Conservation (phyloP, 2,888 invertebrate genomes). For the Thalpophila matura region DNA sequence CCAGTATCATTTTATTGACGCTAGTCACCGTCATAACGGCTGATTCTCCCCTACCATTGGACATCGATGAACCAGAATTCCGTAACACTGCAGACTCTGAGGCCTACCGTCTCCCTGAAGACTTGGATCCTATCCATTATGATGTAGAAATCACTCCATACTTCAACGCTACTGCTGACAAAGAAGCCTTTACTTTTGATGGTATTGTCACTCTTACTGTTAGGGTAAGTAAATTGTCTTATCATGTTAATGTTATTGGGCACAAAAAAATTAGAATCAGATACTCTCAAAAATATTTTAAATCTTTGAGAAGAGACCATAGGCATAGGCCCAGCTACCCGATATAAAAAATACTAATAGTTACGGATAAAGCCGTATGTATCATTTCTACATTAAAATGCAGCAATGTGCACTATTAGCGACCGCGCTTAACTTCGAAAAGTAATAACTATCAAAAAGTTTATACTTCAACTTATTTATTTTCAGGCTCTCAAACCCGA, state of each 20-base stretch:
- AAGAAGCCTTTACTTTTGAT: slow-evolving; percentile 83
- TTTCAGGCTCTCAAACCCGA: slow-evolving; percentile 74
- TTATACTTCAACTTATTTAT: slow-evolving; percentile 3
- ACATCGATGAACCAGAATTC: slow-evolving; percentile 63
- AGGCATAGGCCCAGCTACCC: too few relatives aligned
- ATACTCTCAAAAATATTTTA: too few relatives aligned
- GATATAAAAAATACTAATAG: too few relatives aligned
- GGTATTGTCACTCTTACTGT: slow-evolving; percentile 83
- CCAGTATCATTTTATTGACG: slow-evolving; percentile 70
- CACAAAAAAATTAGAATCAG: too few relatives aligned
- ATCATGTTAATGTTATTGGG: too few relatives aligned
- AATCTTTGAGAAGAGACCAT: too few relatives aligned
- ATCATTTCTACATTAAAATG: too few relatives aligned
- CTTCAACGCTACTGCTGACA: slow-evolving; percentile 77
- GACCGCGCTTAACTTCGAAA: too few relatives aligned
- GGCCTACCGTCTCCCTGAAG: slow-evolving; percentile 80
- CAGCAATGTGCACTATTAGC: too few relatives aligned
- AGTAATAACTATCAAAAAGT: background rate
- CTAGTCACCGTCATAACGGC: slow-evolving; percentile 69
- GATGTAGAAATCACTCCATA: slow-evolving; percentile 89
- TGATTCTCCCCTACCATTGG: slow-evolving; percentile 75
- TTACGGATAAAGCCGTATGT: too few relatives aligned
- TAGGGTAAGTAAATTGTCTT: slow-evolving; percentile 72
- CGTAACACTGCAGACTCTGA: slow-evolving; percentile 63
- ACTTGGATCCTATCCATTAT: slow-evolving; percentile 88